phyloP scores from a whole-genome alignment of 1,140 invertebrate genomes.

The Leptopilina boulardi region DNA sequence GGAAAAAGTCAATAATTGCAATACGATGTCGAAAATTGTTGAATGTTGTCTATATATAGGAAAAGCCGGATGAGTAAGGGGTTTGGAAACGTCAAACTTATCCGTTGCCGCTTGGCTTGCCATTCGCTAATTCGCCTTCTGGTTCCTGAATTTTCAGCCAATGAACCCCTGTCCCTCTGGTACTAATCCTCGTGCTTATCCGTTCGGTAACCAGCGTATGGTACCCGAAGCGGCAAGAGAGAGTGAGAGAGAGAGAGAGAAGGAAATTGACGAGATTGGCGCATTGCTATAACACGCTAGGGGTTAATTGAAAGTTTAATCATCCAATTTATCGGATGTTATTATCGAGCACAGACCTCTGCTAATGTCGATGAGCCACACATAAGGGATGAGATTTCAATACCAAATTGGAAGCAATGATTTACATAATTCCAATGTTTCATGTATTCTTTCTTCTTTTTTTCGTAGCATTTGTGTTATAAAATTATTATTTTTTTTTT shows the following conservation, averaged over 20 bases:
- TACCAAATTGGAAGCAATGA: neutral
- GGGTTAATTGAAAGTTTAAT: slow-evolving; percentile 50
- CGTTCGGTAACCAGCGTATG: slow-evolving; percentile 32
- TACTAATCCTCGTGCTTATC: slow-evolving; percentile 40
- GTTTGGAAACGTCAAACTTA: neutral
- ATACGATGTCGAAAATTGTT: too few species aligned
- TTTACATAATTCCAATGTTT: neutral
- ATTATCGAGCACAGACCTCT: slow-evolving; percentile 31
- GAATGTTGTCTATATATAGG: too few species aligned
- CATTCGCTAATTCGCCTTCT: slow-evolving; percentile 15
- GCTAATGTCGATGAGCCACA: slow-evolving; percentile 26
- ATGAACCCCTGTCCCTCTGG: slow-evolving; percentile 21
- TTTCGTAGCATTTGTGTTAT: too few species aligned
- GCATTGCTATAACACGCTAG: slow-evolving; percentile 37
- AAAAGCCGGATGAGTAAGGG: neutral
- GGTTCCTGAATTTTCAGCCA: slow-evolving; percentile 27
- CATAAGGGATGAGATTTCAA: neutral
- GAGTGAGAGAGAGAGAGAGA: neutral
- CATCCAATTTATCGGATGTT: slow-evolving; percentile 44
- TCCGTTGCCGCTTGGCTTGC: neutral
- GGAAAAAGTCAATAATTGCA: too few species aligned
- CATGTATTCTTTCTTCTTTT: too few species aligned
- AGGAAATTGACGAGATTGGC: slow-evolving; percentile 48
- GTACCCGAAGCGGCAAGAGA: slow-evolving; percentile 2
- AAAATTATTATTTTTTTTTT: too few species aligned